Percentiles rank a stretch among this genome's conserved stretches.
Evolutionary conservation across 1,140 invertebrate genomes (phyloP).

Genomic region (Ceratosolen solmsi): DNA sequence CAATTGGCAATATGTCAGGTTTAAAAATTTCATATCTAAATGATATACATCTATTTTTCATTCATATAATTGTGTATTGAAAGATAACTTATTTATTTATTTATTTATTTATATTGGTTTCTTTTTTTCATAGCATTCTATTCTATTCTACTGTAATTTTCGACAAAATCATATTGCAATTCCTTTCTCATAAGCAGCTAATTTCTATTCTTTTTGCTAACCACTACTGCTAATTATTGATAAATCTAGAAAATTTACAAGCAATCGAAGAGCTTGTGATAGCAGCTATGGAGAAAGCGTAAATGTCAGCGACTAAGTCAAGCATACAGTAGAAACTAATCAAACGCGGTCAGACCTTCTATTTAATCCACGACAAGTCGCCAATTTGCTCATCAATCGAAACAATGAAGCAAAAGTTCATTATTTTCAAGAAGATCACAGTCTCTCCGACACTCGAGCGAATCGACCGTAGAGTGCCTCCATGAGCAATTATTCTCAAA

Average conservation of each 20-base stretch:
- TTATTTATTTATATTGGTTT: too few species aligned
- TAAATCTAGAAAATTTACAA: too few species aligned
- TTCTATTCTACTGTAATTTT: too few species aligned
- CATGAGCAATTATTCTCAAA: neutral
- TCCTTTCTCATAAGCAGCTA: too few species aligned
- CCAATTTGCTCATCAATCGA: neutral
- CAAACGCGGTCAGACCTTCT: neutral
- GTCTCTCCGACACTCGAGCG: neutral
- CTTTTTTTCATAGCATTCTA: too few species aligned
- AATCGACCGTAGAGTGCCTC: neutral
- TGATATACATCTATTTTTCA: too few species aligned
- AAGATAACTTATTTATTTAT: too few species aligned
- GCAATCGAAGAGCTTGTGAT: neutral
- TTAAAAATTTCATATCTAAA: too few species aligned
- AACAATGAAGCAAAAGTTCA: neutral
- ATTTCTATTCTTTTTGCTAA: neutral
- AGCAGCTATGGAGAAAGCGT: neutral
- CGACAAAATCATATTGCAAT: too few species aligned
- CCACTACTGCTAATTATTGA: too few species aligned
- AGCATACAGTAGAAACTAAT: neutral
- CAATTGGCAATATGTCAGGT: too few species aligned
- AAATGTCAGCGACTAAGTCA: neutral
- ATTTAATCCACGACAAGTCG: neutral
- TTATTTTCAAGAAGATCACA: neutral
- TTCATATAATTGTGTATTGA: too few species aligned